These are phyloP conservation scores for Diacarnus erythraeanus DNA, from an alignment of 37 sponge, comb jelly and placozoan species.

Conservation along the genomic window DNA sequence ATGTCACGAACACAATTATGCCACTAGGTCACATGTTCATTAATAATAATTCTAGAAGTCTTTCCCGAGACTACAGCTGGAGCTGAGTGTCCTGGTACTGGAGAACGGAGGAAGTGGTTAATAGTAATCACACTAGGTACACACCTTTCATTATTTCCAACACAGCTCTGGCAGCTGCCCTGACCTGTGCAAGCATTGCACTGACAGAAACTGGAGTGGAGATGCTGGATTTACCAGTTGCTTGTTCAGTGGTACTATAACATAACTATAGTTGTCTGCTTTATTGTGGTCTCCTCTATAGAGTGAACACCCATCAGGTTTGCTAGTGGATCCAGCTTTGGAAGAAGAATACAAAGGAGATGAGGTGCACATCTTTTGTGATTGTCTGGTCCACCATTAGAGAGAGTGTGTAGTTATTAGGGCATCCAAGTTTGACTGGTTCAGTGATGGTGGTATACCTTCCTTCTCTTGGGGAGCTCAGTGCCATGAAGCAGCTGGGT, in stretches of 20 bases:
- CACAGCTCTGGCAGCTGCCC: constrained; percentile 42
- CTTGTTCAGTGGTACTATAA: constrained; percentile 52
- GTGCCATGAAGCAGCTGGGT: constrained; percentile 42
- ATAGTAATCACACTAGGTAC: neutral
- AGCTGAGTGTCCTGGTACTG: constrained; percentile 43
- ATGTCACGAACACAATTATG: neutral
- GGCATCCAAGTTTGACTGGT: constrained; percentile 10
- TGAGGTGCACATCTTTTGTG: neutral
- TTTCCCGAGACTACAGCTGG: constrained; percentile 58
- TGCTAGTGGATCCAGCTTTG: constrained; percentile 34
- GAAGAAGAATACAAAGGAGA: constrained; percentile 33
- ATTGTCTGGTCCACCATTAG: neutral
- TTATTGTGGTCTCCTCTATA: neutral
- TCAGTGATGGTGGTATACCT: constrained; percentile 49
- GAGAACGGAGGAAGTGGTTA: constrained; percentile 59
- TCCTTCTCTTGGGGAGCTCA: constrained; percentile 41
- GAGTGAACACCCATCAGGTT: constrained; percentile 13
- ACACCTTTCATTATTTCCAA: neutral
- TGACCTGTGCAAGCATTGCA: constrained; percentile 54
- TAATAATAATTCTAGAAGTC: constrained; percentile 20
- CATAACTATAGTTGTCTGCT: neutral
- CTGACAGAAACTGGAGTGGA: constrained; percentile 54
- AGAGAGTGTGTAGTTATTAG: neutral
- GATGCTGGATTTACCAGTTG: constrained; percentile 57
- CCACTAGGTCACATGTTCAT: neutral